Percentiles rank a stretch among this genome's conserved stretches.
phyloP scores from a whole-genome alignment of 1,140 invertebrate genomes.

The Drosophila lowei region DNA sequence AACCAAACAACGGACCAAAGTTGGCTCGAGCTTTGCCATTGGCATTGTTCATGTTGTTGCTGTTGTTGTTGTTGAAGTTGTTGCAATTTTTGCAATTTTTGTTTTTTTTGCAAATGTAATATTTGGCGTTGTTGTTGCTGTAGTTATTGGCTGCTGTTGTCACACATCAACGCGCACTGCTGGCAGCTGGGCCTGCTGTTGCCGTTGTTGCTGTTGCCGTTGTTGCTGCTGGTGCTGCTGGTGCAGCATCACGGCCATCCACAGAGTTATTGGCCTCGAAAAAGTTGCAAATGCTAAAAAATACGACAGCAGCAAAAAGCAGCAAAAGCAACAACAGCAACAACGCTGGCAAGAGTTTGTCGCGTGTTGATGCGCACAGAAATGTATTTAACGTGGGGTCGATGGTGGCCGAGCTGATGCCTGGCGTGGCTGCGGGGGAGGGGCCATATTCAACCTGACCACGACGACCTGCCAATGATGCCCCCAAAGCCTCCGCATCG shows the following conservation, averaged over 20 bases:
- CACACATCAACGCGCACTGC: slow-evolving; percentile 71
- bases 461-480: slow-evolving; percentile 53
- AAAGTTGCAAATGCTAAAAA: slow-evolving; percentile 76
- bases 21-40: slow-evolving; percentile 72
- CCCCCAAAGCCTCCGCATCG: slow-evolving; percentile 24
- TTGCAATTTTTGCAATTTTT: slow-evolving; percentile 42
- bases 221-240: slow-evolving; percentile 17
- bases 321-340: slow-evolving; percentile 36
- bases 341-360: slow-evolving; percentile 59
- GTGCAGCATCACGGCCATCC: slow-evolving; percentile 74
- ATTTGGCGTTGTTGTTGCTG: slow-evolving; percentile 47
- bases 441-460: slow-evolving; percentile 40
- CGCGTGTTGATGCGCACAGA: slow-evolving; percentile 69
- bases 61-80: slow-evolving; percentile 49
- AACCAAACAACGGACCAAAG: slow-evolving; percentile 47
- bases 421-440: slow-evolving; percentile 3
- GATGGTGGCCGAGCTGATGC: slow-evolving; percentile 12
- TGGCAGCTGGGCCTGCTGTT: slow-evolving; percentile 42
- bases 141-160: slow-evolving; percentile 71
- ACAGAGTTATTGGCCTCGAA: slow-evolving; percentile 77
- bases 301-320: slow-evolving; percentile 26
- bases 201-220: slow-evolving; percentile 10
- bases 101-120: slow-evolving; percentile 6
- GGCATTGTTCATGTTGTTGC: slow-evolving; percentile 36
- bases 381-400: slow-evolving; percentile 61